Base-by-base conservation (phyloP, 2,797 vertebrate genomes). In the Myioborus miniatus region DNA sequence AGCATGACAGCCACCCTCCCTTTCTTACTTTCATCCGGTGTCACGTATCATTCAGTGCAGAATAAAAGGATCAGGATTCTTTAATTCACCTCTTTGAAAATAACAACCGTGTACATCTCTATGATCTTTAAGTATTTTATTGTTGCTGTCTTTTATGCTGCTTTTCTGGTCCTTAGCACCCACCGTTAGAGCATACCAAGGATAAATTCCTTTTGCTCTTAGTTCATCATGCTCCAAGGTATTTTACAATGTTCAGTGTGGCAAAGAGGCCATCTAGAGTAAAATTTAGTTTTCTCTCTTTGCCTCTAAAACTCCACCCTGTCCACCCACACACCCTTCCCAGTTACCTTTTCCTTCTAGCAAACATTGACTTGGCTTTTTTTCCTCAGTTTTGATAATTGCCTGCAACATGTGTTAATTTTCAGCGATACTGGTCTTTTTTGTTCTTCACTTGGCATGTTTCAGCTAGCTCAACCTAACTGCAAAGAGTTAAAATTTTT, bases 251-350 rank as follows among this genome's bases (percentile, higher is more conserved):
- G 1, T 12, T 15, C 62, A 22, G 3, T 62, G 41, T 22, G 44
- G 14, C 44, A 74, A 82, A 78, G 26, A 39, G 62, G 20, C 18
- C 59, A 22, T 41, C 24, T 29, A 18, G 34, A 92, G 39, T 36
- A 79, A 53, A 15, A 15, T 58, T 84, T 39, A 68, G 5, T 36
- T 29, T 91, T 60, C 15, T 77, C 9, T 32, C 12, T 12, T 83
- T 79, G 30, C 46, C 64, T 53, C 24, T 46, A 62, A 34, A 55
- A 47, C 20, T 62, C 14, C 2, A 5, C 4, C 5, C 13, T 50
- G 15, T 72, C 22, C 19, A 44, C 20, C 7, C 24, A 11, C 6
- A 3, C 22, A 12, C 0, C 0, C 7, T 69, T 79, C 18, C 12
- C 19, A 12, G 15, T 46, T 59, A 27, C 37, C 9, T 89, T 50